phyloP scores from a whole-genome alignment of 2,797 vertebrate genomes.

The Prionace glauca region DNA sequence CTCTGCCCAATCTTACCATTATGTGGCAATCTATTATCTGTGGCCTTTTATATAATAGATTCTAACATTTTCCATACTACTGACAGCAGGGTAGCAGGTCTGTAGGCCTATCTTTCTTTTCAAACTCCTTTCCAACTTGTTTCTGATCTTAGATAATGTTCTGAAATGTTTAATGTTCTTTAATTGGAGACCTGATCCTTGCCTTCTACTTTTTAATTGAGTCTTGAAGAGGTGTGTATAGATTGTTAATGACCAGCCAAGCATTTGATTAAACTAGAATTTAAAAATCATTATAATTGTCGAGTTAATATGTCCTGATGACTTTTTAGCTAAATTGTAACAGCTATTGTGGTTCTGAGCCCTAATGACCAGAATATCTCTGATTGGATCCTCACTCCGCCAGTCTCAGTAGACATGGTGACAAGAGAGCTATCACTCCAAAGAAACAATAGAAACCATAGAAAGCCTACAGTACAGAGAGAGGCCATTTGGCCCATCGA shows the following conservation, averaged over 20 bases:
- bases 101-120: no score
- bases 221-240: neutral
- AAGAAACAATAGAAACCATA: no score
- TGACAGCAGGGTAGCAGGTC: no score
- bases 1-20: no score
- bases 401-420: neutral
- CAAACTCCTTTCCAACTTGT: neutral
- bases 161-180: neutral
- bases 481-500: no score
- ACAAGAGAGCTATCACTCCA: neutral
- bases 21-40: no score
- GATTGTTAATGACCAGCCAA: neutral
- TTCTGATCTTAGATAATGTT: neutral
- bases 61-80: no score
- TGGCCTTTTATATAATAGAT: no score
- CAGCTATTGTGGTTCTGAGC: neutral
- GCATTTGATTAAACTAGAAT: neutral
- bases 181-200: neutral
- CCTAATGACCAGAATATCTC: neutral
- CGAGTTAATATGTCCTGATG: neutral
- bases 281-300: neutral
- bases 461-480: no score
- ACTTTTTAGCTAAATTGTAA: neutral
- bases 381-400: neutral
- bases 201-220: neutral